Evolutionary conservation across 2,888 invertebrate genomes (phyloP).

Genomic region (Hemistola chrysoprasaria): DNA sequence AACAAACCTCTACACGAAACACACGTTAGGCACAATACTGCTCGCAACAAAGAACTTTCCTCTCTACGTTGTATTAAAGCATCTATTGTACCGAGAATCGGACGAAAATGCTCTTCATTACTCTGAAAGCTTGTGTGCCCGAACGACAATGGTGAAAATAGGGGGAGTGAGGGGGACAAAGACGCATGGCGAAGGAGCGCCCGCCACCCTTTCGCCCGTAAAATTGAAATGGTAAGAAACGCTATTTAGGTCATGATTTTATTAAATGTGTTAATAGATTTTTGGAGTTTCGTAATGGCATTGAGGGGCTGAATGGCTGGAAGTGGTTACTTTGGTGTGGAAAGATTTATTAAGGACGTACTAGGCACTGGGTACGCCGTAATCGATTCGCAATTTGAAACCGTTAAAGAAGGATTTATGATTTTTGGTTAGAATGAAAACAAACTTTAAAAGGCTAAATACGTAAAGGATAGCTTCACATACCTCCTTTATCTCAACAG

Average conservation of each 20-base stretch:
- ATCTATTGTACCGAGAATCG: slow-evolving; percentile 76
- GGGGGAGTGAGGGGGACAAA: slow-evolving; percentile 59
- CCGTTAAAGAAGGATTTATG: too few species aligned
- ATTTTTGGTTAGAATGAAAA: too few species aligned
- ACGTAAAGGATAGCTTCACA: too few species aligned
- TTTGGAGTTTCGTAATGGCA: slow-evolving; percentile 36
- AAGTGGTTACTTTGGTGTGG: slow-evolving; percentile 15
- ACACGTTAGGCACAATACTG: slow-evolving; percentile 71
- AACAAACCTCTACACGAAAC: slow-evolving; percentile 61
- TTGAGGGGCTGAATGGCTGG: slow-evolving; percentile 29
- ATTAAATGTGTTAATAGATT: slow-evolving; percentile 77
- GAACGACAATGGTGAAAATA: slow-evolving; percentile 72
- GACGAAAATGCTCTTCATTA: slow-evolving; percentile 84
- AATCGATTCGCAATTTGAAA: too few species aligned
- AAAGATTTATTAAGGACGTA: not conserved
- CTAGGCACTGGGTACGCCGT: slow-evolving; percentile 1
- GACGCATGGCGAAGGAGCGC: slow-evolving; percentile 67
- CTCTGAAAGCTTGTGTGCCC: slow-evolving; percentile 82
- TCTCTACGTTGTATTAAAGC: slow-evolving; percentile 80
- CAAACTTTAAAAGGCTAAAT: too few species aligned
- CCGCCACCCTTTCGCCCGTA: slow-evolving; percentile 76
- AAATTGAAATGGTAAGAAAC: slow-evolving; percentile 81
- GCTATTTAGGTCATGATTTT: slow-evolving; percentile 81
- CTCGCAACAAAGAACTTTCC: slow-evolving; percentile 71
- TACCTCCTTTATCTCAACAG: too few species aligned